These are phyloP conservation scores for Channa striata DNA, from an alignment of 2,797 vertebrate genomes.

Conservation along the genomic window DNA sequence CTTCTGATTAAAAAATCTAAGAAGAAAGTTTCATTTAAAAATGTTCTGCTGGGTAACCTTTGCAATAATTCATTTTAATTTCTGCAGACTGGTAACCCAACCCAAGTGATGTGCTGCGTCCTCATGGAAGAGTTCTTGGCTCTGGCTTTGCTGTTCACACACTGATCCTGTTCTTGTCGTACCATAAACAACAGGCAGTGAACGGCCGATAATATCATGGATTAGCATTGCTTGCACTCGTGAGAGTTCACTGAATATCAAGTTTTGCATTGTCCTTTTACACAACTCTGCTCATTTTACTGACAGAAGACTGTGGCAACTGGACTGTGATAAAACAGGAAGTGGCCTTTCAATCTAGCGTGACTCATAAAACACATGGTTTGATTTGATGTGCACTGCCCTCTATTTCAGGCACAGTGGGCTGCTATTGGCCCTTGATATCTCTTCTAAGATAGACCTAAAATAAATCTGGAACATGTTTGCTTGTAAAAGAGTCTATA, in stretches of 20 bases:
- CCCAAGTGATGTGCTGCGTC: not conserved
- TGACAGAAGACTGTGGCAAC: slow-evolving; percentile 3
- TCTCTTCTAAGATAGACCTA: slow-evolving; percentile 31
- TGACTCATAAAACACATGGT: slow-evolving; percentile 32
- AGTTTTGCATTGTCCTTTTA: slow-evolving; percentile 7
- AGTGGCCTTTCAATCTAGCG: not conserved
- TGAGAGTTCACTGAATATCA: not conserved
- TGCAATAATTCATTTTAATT: not conserved
- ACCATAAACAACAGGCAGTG: not conserved
- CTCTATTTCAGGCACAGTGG: slow-evolving; percentile 52
- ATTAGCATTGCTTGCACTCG: not conserved
- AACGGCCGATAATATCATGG: slow-evolving; percentile 5
- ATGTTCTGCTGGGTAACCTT: not conserved
- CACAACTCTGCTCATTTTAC: not conserved
- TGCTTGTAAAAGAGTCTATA: slow-evolving; percentile 16
- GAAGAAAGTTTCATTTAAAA: no score
- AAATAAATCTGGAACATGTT: slow-evolving; percentile 35
- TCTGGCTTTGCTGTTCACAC: slow-evolving; percentile 5
- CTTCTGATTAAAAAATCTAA: no score
- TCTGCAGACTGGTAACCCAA: slow-evolving; percentile 5
- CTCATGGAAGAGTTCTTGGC: slow-evolving; percentile 5
- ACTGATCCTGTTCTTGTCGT: slow-evolving; percentile 6
- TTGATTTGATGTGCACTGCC: slow-evolving; percentile 19
- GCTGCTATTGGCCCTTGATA: slow-evolving; percentile 35
- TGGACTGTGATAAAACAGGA: slow-evolving; percentile 21